Base-by-base conservation (phyloP, 2,113 vertebrate species). In the Cepphus grylle region DNA sequence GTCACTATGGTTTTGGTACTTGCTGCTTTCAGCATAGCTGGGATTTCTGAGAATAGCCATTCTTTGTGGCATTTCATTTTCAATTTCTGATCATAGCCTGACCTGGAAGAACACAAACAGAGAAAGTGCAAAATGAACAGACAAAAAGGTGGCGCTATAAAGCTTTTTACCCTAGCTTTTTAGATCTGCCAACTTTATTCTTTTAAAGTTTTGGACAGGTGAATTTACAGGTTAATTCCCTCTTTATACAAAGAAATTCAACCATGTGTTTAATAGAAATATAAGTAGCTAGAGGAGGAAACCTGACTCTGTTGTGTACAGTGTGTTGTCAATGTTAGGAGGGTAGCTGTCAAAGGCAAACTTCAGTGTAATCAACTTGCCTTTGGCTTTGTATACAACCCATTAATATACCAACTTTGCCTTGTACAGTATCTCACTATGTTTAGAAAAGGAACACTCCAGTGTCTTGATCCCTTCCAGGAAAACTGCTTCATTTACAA, bases 381-480 rank as follows among this genome's bases (percentile, higher is more conserved):
- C 66, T 92, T 79, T 93, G 66, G 69, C 53, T 87, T 96, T n/a
- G 13, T 93, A 73, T 65, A 71, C 42, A 63, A 50, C 21, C 23
- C 32, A 3, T 92, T 94, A 93, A 76, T 63, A 45, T n/a, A 93
- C 26, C 21, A 92, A 30, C 36, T 95, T 36, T 50, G 81, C 67
- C 77, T 89, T 76, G 50, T 72, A 55, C 6, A 43, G n/a, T 88
- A 81, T 74, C 91, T 95, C 62, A 59, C 83, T 86, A 50, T 82
- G 86, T 97, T 97, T 97, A 95, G 94, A 86, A 94, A 98, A 93
- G 61, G 45, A 96, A 66, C 36, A 9, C n/a, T 83, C 43, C 30
- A 8, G 34, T 50, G 15, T 66, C 74, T 84, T 72, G 25, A 89
- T 53, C 11, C 29, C 29, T 96, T 93, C 73, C 34, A 62, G 79